Conservation (phyloP, 2,797 vertebrate species). For the Enteromius treurensis region DNA sequence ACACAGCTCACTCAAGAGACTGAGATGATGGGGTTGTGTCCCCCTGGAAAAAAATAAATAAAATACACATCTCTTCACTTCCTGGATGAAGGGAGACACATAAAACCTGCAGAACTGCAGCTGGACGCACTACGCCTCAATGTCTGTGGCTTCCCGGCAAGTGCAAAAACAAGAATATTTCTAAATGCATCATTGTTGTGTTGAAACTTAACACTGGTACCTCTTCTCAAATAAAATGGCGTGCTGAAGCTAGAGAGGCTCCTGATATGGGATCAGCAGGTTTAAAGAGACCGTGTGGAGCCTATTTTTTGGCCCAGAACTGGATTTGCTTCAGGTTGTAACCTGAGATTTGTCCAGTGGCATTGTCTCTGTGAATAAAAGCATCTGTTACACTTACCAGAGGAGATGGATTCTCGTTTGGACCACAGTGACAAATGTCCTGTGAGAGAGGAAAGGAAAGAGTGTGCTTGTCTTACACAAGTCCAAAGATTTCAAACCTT, state of each 20-base stretch:
- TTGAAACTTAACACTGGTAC: neutral
- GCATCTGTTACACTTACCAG: conserved; percentile 7
- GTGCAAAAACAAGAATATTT: neutral
- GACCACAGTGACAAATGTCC: neutral
- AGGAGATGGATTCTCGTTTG: neutral
- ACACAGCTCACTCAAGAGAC: neutral
- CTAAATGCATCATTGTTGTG: neutral
- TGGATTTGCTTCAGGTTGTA: neutral
- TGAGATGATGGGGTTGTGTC: neutral
- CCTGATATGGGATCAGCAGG: neutral
- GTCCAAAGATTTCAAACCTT: neutral
- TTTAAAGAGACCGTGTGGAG: neutral
- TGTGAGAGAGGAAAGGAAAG: neutral
- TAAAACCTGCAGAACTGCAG: neutral
- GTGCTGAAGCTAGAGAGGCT: neutral
- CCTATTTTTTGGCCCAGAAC: neutral
- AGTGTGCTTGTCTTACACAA: neutral
- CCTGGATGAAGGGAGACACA: neutral
- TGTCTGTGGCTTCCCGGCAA: neutral
- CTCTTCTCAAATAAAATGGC: neutral
- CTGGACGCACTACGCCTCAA: neutral
- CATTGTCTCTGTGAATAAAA: conserved; percentile 16
- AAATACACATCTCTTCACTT: neutral
- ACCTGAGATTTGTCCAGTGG: neutral
- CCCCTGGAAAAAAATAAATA: neutral